Evolutionary conservation across 2,888 invertebrate species (phyloP).

Genomic region (Eupithecia abbreviata): DNA sequence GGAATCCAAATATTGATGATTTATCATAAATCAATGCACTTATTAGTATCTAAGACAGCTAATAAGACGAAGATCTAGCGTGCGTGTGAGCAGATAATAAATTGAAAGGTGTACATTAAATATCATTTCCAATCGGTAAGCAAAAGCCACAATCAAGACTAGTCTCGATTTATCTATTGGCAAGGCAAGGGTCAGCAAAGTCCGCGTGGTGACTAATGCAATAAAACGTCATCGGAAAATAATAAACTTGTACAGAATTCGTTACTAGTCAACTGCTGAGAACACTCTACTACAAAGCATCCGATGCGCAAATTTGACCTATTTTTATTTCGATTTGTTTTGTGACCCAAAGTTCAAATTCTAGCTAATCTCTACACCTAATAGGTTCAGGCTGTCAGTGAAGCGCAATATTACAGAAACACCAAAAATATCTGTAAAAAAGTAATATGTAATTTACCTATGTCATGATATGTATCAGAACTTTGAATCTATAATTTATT

Average conservation of each 20-base stretch:
- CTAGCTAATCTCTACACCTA: too few relatives aligned
- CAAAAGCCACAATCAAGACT: slow-evolving; percentile 14
- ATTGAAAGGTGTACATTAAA: slow-evolving; percentile 5
- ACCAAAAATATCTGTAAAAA: too few relatives aligned
- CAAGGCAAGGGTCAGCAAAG: slow-evolving; percentile 10
- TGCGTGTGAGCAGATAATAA: not conserved
- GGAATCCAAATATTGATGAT: not conserved
- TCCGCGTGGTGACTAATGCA: not conserved
- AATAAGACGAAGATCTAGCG: not conserved
- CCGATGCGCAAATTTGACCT: too few relatives aligned
- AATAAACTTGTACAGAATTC: not conserved
- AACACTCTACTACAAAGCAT: too few relatives aligned
- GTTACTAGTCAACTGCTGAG: too few relatives aligned
- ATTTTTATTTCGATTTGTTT: too few relatives aligned
- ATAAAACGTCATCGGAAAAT: not conserved
- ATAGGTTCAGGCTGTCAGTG: too few relatives aligned
- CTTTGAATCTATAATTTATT: too few relatives aligned
- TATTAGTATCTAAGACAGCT: not conserved
- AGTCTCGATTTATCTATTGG: slow-evolving; percentile 8
- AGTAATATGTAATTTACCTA: too few relatives aligned
- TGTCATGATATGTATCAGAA: too few relatives aligned
- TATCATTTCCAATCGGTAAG: slow-evolving; percentile 3
- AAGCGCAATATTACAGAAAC: too few relatives aligned
- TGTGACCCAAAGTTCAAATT: too few relatives aligned
- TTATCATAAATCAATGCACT: not conserved